Evolutionary conservation across 2,888 invertebrate species (phyloP), one percentile per base, ranked within the genome.

Genomic region (Spilarctia lutea): DNA sequence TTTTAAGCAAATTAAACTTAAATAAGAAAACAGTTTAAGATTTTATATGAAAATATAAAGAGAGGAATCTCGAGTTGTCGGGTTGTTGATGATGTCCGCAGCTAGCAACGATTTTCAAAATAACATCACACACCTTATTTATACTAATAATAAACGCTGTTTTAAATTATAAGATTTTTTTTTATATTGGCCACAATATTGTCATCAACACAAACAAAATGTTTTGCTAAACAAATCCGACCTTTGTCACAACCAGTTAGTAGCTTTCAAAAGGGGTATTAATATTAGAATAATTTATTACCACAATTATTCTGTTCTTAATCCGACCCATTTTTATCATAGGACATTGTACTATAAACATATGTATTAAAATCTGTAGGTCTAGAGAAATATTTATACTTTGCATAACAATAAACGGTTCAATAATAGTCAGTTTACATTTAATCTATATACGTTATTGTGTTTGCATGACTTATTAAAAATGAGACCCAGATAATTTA

Each of bases 371-470:
- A 81, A 81, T 45, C 76, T 74, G 65, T 73, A 66, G 74, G 82
- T 68, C 74, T 80, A 75, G 69, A 82, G 76, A 84, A 85, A 83
- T 85, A 81, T 87, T 89, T 86, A 83, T 79, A 83, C 83, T 88
- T 92, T 89, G 84, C 92, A 91, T 92, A 87, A 92, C 90, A 93
- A 93, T 93, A 86, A 89, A 88, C 77, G 80, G 87, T 91, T 89
- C 81, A 76, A 79, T 76, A 84, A 76, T 75, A 83, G 82, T 86
- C 83, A 80, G 81, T 85, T 85, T 86, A 56, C 6, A 18, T 27
- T 30, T 18, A 63, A 63, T 63, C 60, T 13, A 30, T 11, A 8
- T 63, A 27, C 6, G 60, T 63, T 30, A 30, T n/a, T 56, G 56
- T 56, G n/a, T 56, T 1, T 27, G 16, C 30, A 1, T 3, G 18